Evolutionary conservation across 2,113 vertebrate genomes (phyloP).

Genomic region (Hyaena hyaena): DNA sequence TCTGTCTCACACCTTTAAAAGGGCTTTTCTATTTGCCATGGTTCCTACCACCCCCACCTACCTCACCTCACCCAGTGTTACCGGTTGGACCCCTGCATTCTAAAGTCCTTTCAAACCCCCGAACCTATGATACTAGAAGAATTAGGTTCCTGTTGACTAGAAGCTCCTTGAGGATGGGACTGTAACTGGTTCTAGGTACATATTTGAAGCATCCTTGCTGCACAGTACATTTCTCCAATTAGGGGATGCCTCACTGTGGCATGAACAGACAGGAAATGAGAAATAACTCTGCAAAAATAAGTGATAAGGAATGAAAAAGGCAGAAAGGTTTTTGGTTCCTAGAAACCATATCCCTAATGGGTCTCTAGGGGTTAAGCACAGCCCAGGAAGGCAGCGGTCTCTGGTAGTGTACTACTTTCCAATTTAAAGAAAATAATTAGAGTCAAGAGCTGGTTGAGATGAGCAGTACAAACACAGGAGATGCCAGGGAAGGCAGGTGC

Average conservation of each 20-base stretch:
- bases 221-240: background rate
- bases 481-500: background rate
- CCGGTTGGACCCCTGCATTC: background rate
- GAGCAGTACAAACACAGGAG: background rate
- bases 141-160: background rate
- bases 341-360: background rate
- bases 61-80: background rate
- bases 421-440: slow-evolving; percentile 12
- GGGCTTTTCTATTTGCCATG: background rate
- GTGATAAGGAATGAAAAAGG: background rate
- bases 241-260: background rate
- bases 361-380: background rate
- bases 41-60: background rate
- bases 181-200: background rate
- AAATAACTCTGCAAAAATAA: background rate
- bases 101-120: background rate
- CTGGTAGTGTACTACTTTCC: background rate
- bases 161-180: background rate
- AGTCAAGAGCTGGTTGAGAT: background rate
- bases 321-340: background rate
- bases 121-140: background rate
- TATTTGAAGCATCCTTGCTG: background rate
- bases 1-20: background rate
- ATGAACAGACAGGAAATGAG: background rate
- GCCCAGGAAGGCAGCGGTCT: background rate